A percentile compares a stretch with the other conserved stretches of the same genome.
Conservation (phyloP, 2,113 vertebrate species). For the Pogona vitticeps region DNA sequence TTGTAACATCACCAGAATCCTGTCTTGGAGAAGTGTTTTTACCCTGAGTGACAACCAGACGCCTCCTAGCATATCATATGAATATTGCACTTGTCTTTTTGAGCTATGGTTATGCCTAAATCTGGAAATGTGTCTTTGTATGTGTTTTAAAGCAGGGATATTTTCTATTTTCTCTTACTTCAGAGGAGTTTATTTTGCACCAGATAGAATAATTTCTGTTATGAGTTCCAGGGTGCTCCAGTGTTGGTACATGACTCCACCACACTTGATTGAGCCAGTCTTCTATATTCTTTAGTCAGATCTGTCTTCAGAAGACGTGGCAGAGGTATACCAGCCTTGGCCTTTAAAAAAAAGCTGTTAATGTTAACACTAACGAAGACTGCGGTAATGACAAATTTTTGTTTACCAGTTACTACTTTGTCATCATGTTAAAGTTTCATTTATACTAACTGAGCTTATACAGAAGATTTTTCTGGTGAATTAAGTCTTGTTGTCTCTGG, state of each 20-base stretch:
- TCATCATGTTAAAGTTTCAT: too few species aligned
- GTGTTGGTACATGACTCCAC: not conserved
- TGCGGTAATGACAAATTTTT: too few species aligned
- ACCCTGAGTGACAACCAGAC: slow-evolving; percentile 62
- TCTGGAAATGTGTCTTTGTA: slow-evolving; percentile 11
- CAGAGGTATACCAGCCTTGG: not conserved
- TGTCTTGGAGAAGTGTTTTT: slow-evolving; percentile 27
- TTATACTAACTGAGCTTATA: too few species aligned
- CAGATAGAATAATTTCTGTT: not conserved
- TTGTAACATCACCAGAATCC: slow-evolving; percentile 60
- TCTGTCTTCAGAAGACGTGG: not conserved
- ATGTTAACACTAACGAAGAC: not conserved
- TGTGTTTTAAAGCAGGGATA: slow-evolving; percentile 48
- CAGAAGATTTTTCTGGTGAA: too few species aligned
- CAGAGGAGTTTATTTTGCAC: slow-evolving; percentile 42
- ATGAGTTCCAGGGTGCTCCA: not conserved
- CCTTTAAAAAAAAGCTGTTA: not conserved
- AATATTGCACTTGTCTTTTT: slow-evolving; percentile 41
- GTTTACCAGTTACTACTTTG: too few species aligned
- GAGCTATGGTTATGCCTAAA: slow-evolving; percentile 47
- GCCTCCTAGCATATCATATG: slow-evolving; percentile 49
- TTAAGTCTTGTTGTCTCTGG: too few species aligned
- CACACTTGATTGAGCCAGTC: not conserved
- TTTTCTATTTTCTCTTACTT: slow-evolving; percentile 19
- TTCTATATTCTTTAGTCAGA: not conserved